phyloP scores from a whole-genome alignment of 2,888 invertebrate genomes.

The Eurytoma californica region DNA sequence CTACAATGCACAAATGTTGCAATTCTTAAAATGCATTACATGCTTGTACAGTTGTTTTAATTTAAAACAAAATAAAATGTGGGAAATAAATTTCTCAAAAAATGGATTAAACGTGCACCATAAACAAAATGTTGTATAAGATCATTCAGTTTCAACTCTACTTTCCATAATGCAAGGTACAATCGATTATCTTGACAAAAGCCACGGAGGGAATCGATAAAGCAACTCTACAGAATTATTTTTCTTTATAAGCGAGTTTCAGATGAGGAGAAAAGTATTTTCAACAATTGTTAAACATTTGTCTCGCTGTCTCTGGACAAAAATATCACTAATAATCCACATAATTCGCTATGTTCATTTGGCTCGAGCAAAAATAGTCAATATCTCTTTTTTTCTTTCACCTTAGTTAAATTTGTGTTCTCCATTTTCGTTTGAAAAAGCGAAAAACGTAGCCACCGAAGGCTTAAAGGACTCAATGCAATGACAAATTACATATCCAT shows the following conservation, averaged over 20 bases:
- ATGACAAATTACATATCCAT: slow-evolving; percentile 28
- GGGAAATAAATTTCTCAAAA: too few relatives aligned
- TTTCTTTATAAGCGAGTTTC: slow-evolving; percentile 35
- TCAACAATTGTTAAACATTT: slow-evolving; percentile 50
- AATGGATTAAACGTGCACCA: too few relatives aligned
- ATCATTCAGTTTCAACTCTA: not conserved
- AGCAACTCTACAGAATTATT: slow-evolving; percentile 37
- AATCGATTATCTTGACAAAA: slow-evolving; percentile 25
- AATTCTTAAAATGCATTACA: too few relatives aligned
- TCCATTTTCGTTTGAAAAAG: slow-evolving; percentile 41
- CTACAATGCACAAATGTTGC: too few relatives aligned
- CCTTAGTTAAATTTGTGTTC: slow-evolving; percentile 33
- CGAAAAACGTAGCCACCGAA: slow-evolving; percentile 15
- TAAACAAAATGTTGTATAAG: too few relatives aligned
- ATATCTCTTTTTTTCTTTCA: slow-evolving; percentile 32
- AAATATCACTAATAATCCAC: slow-evolving; percentile 53
- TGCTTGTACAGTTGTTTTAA: too few relatives aligned
- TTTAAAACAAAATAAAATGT: too few relatives aligned
- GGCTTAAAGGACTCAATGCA: slow-evolving; percentile 41
- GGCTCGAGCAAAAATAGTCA: slow-evolving; percentile 56
- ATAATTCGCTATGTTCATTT: slow-evolving; percentile 51
- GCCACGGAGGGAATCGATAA: slow-evolving; percentile 45
- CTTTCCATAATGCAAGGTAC: slow-evolving; percentile 28
- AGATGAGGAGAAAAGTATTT: slow-evolving; percentile 31
- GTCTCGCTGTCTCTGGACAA: slow-evolving; percentile 34